These are phyloP conservation scores for Rhysida immarginata DNA, from an alignment of 1,140 invertebrate genomes.

Conservation along the genomic window DNA sequence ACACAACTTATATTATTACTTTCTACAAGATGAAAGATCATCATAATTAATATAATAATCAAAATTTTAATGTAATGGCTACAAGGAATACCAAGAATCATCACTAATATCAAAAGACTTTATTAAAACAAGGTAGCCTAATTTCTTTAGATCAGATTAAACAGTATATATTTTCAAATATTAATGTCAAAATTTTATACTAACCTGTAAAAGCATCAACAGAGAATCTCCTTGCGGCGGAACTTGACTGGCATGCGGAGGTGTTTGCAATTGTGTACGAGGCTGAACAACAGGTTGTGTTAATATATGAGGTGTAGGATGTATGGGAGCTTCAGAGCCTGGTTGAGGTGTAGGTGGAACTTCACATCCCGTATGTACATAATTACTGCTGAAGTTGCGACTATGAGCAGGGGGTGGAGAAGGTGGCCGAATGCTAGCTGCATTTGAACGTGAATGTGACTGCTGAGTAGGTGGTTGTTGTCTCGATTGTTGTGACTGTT, in stretches of 20 bases:
- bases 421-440: not conserved
- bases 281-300: constrained; percentile 30
- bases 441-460: not conserved
- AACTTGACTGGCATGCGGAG: constrained; percentile 54
- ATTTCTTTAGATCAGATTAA: no score
- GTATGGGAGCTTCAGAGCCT: constrained; percentile 13
- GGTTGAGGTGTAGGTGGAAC: constrained; percentile 14
- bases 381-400: not conserved
- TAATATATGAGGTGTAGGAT: constrained; percentile 13
- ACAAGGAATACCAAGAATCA: no score
- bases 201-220: constrained; percentile 52
- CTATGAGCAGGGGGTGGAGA: constrained; percentile 5
- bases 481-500: not conserved
- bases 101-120: no score
- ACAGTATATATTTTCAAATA: no score
- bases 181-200: no score
- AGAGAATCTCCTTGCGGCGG: constrained; percentile 60
- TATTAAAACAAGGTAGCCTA: no score
- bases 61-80: no score
- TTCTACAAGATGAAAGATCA: no score
- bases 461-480: not conserved
- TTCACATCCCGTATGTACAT: constrained; percentile 1
- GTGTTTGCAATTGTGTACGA: constrained; percentile 42
- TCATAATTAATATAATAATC: no score
- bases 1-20: no score